Evolutionary conservation across 2,797 vertebrate genomes (phyloP).

Genomic region (Scleropages formosus): DNA sequence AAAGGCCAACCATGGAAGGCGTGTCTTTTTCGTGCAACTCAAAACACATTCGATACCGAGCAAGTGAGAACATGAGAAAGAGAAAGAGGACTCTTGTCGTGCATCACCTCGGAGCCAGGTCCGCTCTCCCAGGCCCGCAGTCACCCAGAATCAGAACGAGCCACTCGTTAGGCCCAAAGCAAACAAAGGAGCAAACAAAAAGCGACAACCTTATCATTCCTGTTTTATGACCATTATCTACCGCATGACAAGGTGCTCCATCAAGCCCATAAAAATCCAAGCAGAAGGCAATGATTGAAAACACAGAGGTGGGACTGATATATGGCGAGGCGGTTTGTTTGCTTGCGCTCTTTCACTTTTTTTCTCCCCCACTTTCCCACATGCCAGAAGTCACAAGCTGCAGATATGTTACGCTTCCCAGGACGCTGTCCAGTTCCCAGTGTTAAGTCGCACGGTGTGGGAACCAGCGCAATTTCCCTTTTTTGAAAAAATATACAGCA

Average conservation of each 20-base stretch:
- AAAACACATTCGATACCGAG: not conserved
- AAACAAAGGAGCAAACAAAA: slow-evolving; percentile 20
- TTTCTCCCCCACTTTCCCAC: slow-evolving; percentile 15
- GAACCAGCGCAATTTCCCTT: slow-evolving; percentile 85
- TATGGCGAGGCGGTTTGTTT: slow-evolving; percentile 18
- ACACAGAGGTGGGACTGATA: slow-evolving; percentile 14
- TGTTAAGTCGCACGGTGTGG: slow-evolving; percentile 68
- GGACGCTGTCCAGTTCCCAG: slow-evolving; percentile 67
- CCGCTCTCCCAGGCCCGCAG: not conserved
- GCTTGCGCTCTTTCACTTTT: slow-evolving; percentile 2
- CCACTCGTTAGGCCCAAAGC: slow-evolving; percentile 5
- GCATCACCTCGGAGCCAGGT: not conserved
- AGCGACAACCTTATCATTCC: slow-evolving; percentile 24
- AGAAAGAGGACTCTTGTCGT: slow-evolving; percentile 4
- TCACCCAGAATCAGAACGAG: not conserved
- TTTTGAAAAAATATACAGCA: slow-evolving; percentile 62
- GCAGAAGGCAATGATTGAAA: slow-evolving; percentile 7
- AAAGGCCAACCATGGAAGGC: slow-evolving; percentile 25
- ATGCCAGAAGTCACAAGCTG: not conserved
- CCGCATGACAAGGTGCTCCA: slow-evolving; percentile 12
- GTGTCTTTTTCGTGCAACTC: not conserved
- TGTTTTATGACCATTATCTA: slow-evolving; percentile 22
- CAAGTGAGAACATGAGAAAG: slow-evolving; percentile 7
- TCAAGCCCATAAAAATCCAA: slow-evolving; percentile 21
- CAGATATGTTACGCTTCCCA: slow-evolving; percentile 47